Base-by-base conservation (phyloP, 2,888 invertebrate genomes). In the Eueremaeus valkanovi region DNA sequence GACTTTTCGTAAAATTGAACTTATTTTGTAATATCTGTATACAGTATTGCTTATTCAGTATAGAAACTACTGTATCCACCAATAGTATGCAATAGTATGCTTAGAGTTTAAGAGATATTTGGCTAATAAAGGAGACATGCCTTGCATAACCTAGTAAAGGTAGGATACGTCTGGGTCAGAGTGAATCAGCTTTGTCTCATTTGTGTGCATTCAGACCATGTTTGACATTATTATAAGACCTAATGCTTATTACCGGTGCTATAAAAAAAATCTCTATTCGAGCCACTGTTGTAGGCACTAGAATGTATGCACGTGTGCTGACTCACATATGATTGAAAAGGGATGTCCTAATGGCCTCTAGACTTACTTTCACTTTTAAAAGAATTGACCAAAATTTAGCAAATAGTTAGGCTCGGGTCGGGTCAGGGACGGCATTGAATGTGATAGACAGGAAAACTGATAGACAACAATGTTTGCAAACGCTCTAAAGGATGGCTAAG, bases 401-500 rank as follows among this genome's bases (percentile, higher is more conserved):
- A 36, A 42, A 68, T 68, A 11, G 42, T 68, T 68, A 40, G n/a
- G 68, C 2, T 42, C n/a, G 68, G 68, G 68, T 42, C 68, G 66
- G 66, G 66, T 18, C 66, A 21, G 63, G 33, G 31, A 63, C n/a
- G 33, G 31, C 31, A 68, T 68, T 68, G 24, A 68, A 42, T 40
- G 13, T 68, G 36, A 68, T 68, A 68, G 68, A 68, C 68, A 68
- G 68, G 68, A 68, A 68, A 68, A 42, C 68, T 68, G n/a, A 68
- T 68, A 68, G 68, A 68, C 68, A 68, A 68, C 68, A 68, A 68
- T 40, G 40, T 36, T 42, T 36, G 36, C 31, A n/a, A 27, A 3
- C 36, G 63, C 68, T 68, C 68, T n/a, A 68, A 68, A 68, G 68
- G 68, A 68, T 68, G 68, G 42, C 40, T 68, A 68, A n/a, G n/a